Conservation (phyloP, 2,113 vertebrate species). For the Pterocles gutturalis region DNA sequence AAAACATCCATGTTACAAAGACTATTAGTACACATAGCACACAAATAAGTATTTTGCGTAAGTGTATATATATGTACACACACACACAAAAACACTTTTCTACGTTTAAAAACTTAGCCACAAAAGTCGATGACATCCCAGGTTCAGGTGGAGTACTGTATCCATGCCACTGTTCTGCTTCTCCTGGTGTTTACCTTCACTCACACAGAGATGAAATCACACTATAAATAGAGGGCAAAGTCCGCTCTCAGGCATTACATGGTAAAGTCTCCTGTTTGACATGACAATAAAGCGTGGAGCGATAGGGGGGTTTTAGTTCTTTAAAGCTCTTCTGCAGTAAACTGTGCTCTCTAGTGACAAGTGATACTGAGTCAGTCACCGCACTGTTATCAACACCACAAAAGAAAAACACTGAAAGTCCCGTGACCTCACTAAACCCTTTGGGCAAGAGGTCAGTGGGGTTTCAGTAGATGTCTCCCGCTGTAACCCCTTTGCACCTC, state of each 20-base stretch:
- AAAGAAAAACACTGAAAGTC: background rate
- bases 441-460: background rate
- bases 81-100: background rate
- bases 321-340: background rate
- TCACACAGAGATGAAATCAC: constrained; percentile 29
- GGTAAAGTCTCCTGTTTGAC: background rate
- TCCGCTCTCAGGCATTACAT: background rate
- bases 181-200: constrained; percentile 37
- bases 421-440: background rate
- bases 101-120: background rate
- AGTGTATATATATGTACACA: too few species aligned
- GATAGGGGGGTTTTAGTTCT: background rate
- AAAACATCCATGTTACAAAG: background rate
- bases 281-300: background rate
- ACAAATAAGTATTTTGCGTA: background rate
- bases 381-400: background rate
- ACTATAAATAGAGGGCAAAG: constrained; percentile 51
- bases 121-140: background rate
- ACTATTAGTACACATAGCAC: rapidly evolving
- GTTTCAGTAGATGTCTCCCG: background rate
- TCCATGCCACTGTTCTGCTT: background rate
- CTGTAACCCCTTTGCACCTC: background rate
- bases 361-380: background rate
- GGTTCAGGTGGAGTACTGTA: background rate
- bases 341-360: background rate